Conservation (phyloP, 2,113 vertebrate species). For the Calidris pugnax region DNA sequence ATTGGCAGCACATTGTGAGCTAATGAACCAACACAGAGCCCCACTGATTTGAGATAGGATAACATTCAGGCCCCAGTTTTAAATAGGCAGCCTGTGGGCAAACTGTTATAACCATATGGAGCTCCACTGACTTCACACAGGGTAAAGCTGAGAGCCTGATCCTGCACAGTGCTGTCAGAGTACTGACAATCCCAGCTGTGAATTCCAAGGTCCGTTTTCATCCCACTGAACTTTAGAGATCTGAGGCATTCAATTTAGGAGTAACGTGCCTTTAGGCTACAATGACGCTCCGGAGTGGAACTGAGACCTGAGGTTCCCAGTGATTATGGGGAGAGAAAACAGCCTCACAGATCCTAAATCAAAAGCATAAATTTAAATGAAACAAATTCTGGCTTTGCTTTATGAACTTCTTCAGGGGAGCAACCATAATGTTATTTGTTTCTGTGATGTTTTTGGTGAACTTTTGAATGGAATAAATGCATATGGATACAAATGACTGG, state of each 20-base stretch:
- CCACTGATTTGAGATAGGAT: constrained; percentile 32
- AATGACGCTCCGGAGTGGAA: not conserved
- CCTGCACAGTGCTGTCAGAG: not conserved
- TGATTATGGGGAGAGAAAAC: not conserved
- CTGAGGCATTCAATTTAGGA: not conserved
- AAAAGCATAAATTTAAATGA: not conserved
- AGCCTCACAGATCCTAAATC: not conserved
- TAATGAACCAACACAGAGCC: constrained; percentile 52
- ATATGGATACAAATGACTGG: not conserved
- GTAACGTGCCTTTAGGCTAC: not conserved
- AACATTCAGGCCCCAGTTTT: constrained; percentile 19
- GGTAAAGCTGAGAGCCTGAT: not conserved
- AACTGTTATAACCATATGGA: constrained; percentile 49
- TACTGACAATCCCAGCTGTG: not conserved
- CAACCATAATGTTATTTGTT: not conserved
- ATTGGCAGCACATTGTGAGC: constrained; percentile 33
- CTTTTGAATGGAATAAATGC: not conserved
- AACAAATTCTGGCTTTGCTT: not conserved
- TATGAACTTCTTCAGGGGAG: not conserved
- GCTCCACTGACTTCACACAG: not conserved
- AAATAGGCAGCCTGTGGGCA: constrained; percentile 40
- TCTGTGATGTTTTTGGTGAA: not conserved
- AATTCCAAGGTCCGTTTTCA: not conserved
- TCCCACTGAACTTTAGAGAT: not conserved
- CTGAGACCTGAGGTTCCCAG: not conserved